Percentiles rank a stretch among this genome's conserved stretches.
Conservation (phyloP, 2,888 invertebrate genomes). For the Chrysodeixis includens region DNA sequence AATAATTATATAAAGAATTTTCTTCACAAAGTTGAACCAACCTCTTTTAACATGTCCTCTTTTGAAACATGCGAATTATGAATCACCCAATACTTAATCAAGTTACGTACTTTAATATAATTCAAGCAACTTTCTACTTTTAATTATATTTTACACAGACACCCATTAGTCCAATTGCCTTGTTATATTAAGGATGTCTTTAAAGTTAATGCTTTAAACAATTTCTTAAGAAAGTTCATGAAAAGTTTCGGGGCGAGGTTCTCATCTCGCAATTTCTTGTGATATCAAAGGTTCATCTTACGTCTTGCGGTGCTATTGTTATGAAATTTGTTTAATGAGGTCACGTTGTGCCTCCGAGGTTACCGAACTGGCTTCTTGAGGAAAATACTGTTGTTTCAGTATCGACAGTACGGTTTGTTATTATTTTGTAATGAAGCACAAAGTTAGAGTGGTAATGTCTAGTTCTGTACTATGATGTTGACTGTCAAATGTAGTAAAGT, state of each 20-base stretch:
- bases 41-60: too few species aligned
- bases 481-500: too few species aligned
- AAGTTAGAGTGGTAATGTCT: too few species aligned
- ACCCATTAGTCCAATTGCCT: neutral
- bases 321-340: conserved; percentile 6
- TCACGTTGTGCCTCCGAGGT: neutral
- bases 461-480: too few species aligned
- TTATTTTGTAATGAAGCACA: too few species aligned
- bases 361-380: neutral
- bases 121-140: neutral
- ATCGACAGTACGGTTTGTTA: neutral
- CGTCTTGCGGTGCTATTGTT: conserved; percentile 5
- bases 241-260: neutral
- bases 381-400: neutral
- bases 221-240: neutral
- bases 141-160: neutral
- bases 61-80: too few species aligned
- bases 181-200: conserved; percentile 3
- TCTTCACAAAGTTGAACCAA: too few species aligned
- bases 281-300: conserved; percentile 3
- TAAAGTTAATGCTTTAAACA: neutral
- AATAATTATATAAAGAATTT: too few species aligned
- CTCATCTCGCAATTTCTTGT: neutral
- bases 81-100: neutral
- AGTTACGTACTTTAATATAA: conserved; percentile 2